Evolutionary conservation across 2,888 invertebrate genomes (phyloP).

Genomic region (Hecatera dysodea): DNA sequence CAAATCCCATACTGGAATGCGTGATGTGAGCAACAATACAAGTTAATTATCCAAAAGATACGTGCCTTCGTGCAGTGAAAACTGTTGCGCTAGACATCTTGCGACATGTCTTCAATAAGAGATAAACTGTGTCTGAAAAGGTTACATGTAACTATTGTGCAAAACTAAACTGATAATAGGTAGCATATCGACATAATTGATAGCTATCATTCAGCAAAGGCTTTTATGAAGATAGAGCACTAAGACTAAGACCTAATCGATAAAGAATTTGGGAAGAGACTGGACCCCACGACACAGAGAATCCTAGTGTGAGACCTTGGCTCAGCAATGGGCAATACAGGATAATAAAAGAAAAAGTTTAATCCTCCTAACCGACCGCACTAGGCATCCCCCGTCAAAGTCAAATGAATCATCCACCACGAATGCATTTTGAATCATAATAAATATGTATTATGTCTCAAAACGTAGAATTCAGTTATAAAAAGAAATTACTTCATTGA

Average conservation of each 20-base stretch:
- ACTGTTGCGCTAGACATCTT: constrained; percentile 24
- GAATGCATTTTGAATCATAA: neutral
- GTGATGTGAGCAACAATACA: constrained; percentile 27
- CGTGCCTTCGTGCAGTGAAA: constrained; percentile 46
- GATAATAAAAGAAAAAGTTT: no score
- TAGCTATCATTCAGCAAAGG: neutral
- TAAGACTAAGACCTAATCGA: no score
- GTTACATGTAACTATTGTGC: constrained; percentile 46
- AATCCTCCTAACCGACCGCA: no score
- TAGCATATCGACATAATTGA: neutral
- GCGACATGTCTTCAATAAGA: constrained; percentile 34
- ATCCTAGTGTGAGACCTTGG: no score
- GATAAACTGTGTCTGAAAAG: constrained; percentile 47
- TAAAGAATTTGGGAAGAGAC: no score
- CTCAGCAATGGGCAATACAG: no score
- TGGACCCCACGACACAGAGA: no score
- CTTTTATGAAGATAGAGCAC: constrained; percentile 13
- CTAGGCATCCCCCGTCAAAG: no score
- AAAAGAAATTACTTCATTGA: constrained; percentile 34
- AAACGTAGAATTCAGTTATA: constrained; percentile 1
- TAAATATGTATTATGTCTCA: neutral
- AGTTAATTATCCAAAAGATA: constrained; percentile 44
- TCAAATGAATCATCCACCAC: neutral
- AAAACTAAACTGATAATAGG: constrained; percentile 30
- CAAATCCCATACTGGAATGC: constrained; percentile 2